Conservation (phyloP, 2,113 vertebrate genomes). For the Athene noctua region DNA sequence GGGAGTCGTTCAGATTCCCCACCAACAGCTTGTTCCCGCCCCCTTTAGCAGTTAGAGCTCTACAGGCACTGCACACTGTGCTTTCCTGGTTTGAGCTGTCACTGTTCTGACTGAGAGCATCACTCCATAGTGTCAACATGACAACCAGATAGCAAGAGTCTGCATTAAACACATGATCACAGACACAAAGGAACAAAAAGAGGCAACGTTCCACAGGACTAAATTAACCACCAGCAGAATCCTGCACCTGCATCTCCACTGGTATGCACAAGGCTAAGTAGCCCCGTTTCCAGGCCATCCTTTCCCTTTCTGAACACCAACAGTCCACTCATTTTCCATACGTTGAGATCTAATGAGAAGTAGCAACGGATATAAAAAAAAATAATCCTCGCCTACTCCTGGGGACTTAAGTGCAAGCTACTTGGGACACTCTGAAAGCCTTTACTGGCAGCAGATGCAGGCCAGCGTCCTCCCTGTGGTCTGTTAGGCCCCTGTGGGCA, state of each 20-base stretch:
- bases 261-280: no score
- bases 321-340: not conserved
- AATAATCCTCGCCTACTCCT: not conserved
- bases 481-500: not conserved
- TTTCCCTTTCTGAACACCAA: not conserved
- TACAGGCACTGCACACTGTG: fast-evolving
- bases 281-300: not conserved
- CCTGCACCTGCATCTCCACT: not conserved
- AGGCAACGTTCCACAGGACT: not conserved
- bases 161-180: not conserved
- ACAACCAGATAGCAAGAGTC: not conserved
- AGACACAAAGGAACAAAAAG: not conserved
- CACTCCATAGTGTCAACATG: not conserved
- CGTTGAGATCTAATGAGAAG: not conserved
- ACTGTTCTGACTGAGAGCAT: not conserved
- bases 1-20: not conserved
- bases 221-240: not conserved
- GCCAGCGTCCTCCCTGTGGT: not conserved
- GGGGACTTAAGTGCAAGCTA: not conserved
- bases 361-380: not conserved
- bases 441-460: not conserved
- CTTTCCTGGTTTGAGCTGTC: not conserved
- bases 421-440: not conserved
- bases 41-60: not conserved
- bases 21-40: no score